These are phyloP conservation scores for Tapirus terrestris DNA, from an alignment of 2,113 vertebrate genomes.

Conservation along the genomic window DNA sequence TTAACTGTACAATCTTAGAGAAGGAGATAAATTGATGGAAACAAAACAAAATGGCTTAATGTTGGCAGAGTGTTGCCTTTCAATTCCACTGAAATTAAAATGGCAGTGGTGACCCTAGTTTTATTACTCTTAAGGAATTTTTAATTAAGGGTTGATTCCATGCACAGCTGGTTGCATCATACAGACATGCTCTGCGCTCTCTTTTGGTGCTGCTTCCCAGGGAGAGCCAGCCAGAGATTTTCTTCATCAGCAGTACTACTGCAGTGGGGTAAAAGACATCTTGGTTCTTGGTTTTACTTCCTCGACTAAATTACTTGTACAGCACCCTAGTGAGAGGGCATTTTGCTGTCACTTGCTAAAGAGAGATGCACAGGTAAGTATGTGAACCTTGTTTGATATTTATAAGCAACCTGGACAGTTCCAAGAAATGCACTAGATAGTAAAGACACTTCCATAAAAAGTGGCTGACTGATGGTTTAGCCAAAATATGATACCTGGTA, in stretches of 20 bases:
- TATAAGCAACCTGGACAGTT: constrained; percentile 28
- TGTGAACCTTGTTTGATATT: constrained; percentile 42
- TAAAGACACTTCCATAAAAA: constrained; percentile 62
- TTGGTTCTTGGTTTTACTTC: constrained; percentile 58
- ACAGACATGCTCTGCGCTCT: neutral
- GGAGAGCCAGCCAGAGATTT: constrained; percentile 45
- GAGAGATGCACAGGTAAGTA: neutral
- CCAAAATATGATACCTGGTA: constrained; percentile 66
- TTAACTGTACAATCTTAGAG: neutral
- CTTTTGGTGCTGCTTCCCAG: constrained; percentile 51
- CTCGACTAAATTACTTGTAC: constrained; percentile 25
- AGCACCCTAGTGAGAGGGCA: constrained; percentile 20
- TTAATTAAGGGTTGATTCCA: constrained; percentile 45
- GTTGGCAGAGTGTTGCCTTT: neutral
- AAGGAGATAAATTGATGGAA: neutral
- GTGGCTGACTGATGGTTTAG: constrained; percentile 66
- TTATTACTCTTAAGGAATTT: constrained; percentile 26
- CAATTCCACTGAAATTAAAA: neutral
- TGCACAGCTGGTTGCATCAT: constrained; percentile 59
- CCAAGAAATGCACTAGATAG: constrained; percentile 15
- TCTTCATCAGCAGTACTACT: constrained; percentile 62
- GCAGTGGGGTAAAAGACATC: constrained; percentile 10
- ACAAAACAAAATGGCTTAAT: neutral
- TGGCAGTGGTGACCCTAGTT: neutral
- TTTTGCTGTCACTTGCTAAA: constrained; percentile 56